Percentiles rank a stretch among this genome's conserved stretches.
Evolutionary conservation across 2,113 vertebrate species (phyloP).

Genomic region (Fregata magnificens): DNA sequence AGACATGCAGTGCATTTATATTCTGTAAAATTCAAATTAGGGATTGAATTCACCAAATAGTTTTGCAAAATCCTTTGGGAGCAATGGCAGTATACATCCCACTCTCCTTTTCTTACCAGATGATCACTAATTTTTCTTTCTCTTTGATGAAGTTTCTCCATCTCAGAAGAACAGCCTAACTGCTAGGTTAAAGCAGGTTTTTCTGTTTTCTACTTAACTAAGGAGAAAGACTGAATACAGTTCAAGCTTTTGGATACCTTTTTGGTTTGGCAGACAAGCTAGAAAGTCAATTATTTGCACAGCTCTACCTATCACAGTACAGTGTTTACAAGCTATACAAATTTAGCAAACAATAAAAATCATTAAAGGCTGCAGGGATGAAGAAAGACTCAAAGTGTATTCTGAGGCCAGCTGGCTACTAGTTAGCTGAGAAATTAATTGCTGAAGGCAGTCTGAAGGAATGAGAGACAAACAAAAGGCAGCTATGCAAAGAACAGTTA

Average conservation of each 20-base stretch:
- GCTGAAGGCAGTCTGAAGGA: background rate
- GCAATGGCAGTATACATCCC: too few relatives aligned
- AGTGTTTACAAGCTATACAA: background rate
- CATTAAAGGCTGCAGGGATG: background rate
- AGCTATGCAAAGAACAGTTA: background rate
- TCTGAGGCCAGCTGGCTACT: background rate
- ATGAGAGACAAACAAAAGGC: background rate
- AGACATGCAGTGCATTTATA: background rate
- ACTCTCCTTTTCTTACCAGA: background rate
- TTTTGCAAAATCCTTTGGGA: background rate
- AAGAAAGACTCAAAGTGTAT: background rate
- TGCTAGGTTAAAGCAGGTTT: background rate
- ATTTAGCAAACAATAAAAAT: background rate
- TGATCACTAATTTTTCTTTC: background rate
- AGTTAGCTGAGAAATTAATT: background rate
- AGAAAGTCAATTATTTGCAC: background rate
- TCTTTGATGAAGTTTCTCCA: background rate
- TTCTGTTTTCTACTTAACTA: background rate
- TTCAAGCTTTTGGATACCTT: background rate
- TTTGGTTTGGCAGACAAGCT: background rate
- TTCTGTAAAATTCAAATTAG: background rate
- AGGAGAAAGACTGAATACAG: background rate
- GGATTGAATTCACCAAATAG: accelerated
- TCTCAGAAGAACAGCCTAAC: background rate
- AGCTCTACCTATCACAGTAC: background rate